These are phyloP conservation scores for Cryptotermes secundus DNA, from an alignment of 1,140 invertebrate species.

Conservation along the genomic window DNA sequence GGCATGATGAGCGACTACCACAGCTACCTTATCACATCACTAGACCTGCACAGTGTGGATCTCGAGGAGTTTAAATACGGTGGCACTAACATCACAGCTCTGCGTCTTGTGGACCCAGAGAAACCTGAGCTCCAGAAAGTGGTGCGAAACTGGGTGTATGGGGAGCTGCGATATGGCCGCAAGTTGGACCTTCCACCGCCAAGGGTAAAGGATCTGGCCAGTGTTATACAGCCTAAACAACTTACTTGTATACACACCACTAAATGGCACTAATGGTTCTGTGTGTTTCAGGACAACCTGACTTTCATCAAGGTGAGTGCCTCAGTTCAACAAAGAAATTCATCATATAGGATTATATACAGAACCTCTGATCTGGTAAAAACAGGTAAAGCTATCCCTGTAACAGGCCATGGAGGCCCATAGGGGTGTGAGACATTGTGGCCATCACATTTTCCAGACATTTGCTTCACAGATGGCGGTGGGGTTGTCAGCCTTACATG, in stretches of 20 bases:
- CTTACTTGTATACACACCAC: too few relatives aligned
- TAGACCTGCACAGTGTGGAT: conserved; percentile 87
- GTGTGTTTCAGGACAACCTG: conserved; percentile 54
- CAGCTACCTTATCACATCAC: conserved; percentile 85
- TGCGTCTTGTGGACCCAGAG: conserved; percentile 78
- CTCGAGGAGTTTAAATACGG: conserved; percentile 92
- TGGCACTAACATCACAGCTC: conserved; percentile 89
- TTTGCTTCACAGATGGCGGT: too few relatives aligned
- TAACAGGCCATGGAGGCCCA: too few relatives aligned
- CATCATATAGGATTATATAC: too few relatives aligned
- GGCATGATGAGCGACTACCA: conserved; percentile 94
- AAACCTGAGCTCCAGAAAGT: conserved; percentile 70
- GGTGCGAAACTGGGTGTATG: conserved; percentile 75
- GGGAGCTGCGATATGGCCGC: conserved; percentile 55
- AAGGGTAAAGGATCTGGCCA: background rate
- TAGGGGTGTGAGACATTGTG: too few relatives aligned
- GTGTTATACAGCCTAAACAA: background rate
- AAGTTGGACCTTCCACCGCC: conserved; percentile 21
- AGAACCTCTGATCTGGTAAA: too few relatives aligned
- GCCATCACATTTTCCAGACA: too few relatives aligned
- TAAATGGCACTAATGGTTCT: background rate
- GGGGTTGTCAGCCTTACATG: too few relatives aligned
- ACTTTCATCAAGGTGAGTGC: conserved; percentile 67
- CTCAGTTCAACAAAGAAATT: too few relatives aligned
- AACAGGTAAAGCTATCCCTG: too few relatives aligned